Percentiles rank a stretch among this genome's conserved stretches.
Conservation (phyloP, 2,113 vertebrate species). For the Brachirus orientalis region DNA sequence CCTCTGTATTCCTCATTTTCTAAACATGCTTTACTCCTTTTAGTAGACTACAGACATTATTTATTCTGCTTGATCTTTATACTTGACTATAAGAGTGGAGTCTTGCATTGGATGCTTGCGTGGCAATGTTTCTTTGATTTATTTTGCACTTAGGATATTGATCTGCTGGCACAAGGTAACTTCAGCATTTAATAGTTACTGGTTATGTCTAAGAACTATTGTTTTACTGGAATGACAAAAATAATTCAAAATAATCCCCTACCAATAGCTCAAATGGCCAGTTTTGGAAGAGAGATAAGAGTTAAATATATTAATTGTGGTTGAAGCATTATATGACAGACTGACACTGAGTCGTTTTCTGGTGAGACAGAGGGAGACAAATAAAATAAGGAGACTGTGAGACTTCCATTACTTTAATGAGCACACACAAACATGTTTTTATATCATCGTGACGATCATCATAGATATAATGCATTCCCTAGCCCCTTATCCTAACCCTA, state of each 20-base stretch:
- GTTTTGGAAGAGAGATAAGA: conserved; percentile 1
- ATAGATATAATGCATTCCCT: too few species aligned
- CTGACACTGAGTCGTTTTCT: conserved; percentile 34
- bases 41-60: background rate
- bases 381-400: conserved; percentile 30
- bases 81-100: background rate
- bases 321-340: conserved; percentile 11
- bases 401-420: conserved; percentile 63
- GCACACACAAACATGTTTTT: background rate
- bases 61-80: background rate
- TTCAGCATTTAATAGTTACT: conserved; percentile 9
- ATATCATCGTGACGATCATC: too few species aligned
- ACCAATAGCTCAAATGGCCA: too few species aligned
- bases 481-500: too few species aligned
- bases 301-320: conserved; percentile 17
- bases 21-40: too few species aligned
- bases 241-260: too few species aligned
- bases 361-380: conserved; percentile 40
- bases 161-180: conserved; percentile 11
- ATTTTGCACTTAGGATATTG: background rate
- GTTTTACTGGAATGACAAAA: background rate
- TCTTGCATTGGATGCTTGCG: background rate
- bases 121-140: conserved; percentile 11
- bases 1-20: too few species aligned
- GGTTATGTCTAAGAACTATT: background rate